phyloP scores from a whole-genome alignment of 2,888 invertebrate genomes.

The Ectemnius continuus region DNA sequence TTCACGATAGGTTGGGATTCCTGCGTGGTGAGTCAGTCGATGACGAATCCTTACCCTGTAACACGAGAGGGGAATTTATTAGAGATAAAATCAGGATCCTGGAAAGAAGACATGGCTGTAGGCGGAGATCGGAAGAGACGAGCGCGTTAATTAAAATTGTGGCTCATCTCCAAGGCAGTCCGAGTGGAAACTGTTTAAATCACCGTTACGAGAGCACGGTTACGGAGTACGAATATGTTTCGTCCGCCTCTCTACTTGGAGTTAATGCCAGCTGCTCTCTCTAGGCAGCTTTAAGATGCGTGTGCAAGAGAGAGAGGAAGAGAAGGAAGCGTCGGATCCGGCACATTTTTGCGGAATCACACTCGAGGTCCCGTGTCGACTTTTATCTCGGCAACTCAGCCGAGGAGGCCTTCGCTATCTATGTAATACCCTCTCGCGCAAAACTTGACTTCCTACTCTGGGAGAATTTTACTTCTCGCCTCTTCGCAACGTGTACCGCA shows the following conservation, averaged over 20 bases:
- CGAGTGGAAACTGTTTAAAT: conserved; percentile 27
- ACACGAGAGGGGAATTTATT: conserved; percentile 26
- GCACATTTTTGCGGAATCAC: conserved; percentile 3
- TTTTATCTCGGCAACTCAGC: conserved; percentile 1
- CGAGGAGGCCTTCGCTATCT: not conserved
- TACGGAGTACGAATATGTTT: not conserved
- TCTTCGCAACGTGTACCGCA: no score
- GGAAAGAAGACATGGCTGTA: not conserved
- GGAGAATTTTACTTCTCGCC: not conserved
- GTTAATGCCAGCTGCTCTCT: no score
- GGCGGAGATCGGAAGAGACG: not conserved
- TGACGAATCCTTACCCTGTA: conserved; percentile 38
- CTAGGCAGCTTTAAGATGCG: no score
- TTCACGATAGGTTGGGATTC: not conserved
- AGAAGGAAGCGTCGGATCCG: not conserved
- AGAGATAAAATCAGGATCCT: not conserved
- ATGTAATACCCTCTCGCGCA: not conserved
- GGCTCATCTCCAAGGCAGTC: conserved; percentile 30
- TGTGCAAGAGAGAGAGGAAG: not conserved
- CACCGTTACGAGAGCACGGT: conserved; percentile 10
- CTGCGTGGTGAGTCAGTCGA: no score
- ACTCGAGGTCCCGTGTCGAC: not conserved
- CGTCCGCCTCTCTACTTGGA: no score
- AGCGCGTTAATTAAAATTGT: conserved; percentile 12
- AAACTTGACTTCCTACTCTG: not conserved